phyloP scores from a whole-genome alignment of 1,140 invertebrate genomes.

The Aphis gossypii region DNA sequence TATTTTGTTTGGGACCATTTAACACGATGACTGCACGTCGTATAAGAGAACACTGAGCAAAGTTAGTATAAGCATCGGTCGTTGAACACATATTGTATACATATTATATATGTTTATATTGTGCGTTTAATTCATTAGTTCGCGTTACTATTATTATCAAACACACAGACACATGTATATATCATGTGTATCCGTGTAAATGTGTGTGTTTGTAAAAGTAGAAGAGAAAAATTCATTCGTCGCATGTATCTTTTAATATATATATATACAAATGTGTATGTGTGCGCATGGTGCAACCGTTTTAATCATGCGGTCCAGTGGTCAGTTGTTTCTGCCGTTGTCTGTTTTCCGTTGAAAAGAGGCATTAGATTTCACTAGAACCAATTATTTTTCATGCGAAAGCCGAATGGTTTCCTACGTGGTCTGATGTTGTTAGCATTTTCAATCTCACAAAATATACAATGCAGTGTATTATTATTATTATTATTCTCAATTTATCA shows the following conservation, averaged over 20 bases:
- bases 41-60: not conserved
- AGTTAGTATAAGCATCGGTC: not conserved
- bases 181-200: not conserved
- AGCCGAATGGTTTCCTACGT: not conserved
- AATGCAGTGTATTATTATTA: no score
- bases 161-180: not conserved
- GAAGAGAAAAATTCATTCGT: conserved; percentile 34
- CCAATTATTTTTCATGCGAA: not conserved
- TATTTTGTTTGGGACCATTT: conserved; percentile 36
- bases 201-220: not conserved
- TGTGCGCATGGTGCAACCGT: not conserved
- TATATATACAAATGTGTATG: not conserved
- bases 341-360: not conserved
- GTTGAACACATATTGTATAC: not conserved
- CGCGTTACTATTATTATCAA: conserved; percentile 1
- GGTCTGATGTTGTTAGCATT: not conserved
- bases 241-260: not conserved
- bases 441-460: not conserved
- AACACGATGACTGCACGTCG: conserved; percentile 23
- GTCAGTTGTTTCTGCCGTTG: not conserved
- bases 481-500: not conserved
- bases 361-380: not conserved
- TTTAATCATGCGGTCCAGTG: conserved; percentile 45
- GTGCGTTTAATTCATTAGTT: conserved; percentile 45
- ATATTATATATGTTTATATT: not conserved